A percentile compares a stretch with the other conserved stretches of the same genome.
Evolutionary conservation across 2,113 vertebrate genomes (phyloP).

Genomic region (Campylomormyrus tamandua): DNA sequence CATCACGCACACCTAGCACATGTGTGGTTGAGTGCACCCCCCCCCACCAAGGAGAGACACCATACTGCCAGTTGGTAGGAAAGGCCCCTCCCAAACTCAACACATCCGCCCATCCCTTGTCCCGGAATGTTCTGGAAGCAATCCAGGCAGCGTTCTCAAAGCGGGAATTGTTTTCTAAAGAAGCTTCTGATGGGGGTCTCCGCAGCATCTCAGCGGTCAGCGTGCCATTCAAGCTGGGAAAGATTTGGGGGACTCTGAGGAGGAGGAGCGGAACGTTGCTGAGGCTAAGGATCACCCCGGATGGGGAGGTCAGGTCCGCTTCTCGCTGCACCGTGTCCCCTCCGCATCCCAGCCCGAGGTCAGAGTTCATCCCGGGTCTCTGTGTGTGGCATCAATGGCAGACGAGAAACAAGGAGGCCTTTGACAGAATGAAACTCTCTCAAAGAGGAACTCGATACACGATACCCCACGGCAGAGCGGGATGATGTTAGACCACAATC

Average conservation of each 20-base stretch:
- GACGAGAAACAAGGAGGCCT: slow-evolving; percentile 30
- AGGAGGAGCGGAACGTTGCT: slow-evolving; percentile 3
- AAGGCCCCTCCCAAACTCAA: neutral
- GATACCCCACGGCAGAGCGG: neutral
- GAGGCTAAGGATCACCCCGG: slow-evolving; percentile 35
- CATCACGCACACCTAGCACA: neutral
- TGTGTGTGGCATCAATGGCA: slow-evolving; percentile 30
- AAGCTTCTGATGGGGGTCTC: slow-evolving; percentile 31
- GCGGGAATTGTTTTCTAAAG: slow-evolving; percentile 32
- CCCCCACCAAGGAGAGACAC: neutral
- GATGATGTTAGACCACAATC: slow-evolving; percentile 4
- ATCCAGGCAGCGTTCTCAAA: slow-evolving; percentile 31
- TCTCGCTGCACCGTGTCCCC: slow-evolving; percentile 25
- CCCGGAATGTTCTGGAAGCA: slow-evolving; percentile 32
- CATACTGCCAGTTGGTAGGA: neutral
- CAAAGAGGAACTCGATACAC: slow-evolving; percentile 13
- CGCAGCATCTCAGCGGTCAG: slow-evolving; percentile 21
- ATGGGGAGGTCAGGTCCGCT: slow-evolving; percentile 24
- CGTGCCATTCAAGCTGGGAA: slow-evolving; percentile 25
- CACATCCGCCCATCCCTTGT: neutral
- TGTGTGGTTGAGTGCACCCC: neutral
- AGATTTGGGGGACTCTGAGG: slow-evolving; percentile 9
- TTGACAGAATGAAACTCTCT: slow-evolving; percentile 14
- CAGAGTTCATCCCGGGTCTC: slow-evolving; percentile 32
- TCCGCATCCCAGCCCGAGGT: slow-evolving; percentile 25